Conservation (phyloP, 2,888 invertebrate species). For the Pycnomerus fuliginosus region DNA sequence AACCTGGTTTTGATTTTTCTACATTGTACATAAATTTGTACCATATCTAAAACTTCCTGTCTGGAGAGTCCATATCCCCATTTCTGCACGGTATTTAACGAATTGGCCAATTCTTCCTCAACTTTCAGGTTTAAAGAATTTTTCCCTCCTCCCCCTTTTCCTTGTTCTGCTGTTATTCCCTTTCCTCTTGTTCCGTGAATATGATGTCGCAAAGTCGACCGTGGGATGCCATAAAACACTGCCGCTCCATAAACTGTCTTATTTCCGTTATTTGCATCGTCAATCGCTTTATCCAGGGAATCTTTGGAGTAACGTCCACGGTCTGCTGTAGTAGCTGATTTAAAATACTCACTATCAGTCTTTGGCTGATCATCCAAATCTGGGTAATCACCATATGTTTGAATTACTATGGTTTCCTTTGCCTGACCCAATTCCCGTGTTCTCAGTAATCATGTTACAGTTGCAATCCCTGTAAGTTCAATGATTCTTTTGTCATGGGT, state of each 20-base stretch:
- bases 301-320: background rate
- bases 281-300: conserved; percentile 2
- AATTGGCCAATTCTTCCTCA: conserved; percentile 13
- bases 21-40: no score
- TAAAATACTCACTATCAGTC: no score
- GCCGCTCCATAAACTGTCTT: conserved; percentile 17
- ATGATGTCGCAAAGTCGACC: conserved; percentile 20
- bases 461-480: no score
- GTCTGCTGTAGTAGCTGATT: no score
- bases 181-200: conserved; percentile 17
- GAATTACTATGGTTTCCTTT: no score
- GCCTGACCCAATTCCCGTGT: no score
- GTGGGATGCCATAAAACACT: conserved; percentile 17
- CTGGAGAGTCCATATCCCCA: conserved; percentile 13
- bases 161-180: conserved; percentile 13
- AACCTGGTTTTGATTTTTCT: background rate
- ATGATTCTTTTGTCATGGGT: no score
- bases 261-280: conserved; percentile 19
- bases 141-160: conserved; percentile 1
- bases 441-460: no score
- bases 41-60: conserved; percentile 15
- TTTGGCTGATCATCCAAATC: no score
- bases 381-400: no score
- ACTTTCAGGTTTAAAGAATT: conserved; percentile 9
- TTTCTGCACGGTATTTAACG: conserved; percentile 11